Evolutionary conservation across 2,113 vertebrate genomes (phyloP).

Genomic region (Catharus fuscescens): DNA sequence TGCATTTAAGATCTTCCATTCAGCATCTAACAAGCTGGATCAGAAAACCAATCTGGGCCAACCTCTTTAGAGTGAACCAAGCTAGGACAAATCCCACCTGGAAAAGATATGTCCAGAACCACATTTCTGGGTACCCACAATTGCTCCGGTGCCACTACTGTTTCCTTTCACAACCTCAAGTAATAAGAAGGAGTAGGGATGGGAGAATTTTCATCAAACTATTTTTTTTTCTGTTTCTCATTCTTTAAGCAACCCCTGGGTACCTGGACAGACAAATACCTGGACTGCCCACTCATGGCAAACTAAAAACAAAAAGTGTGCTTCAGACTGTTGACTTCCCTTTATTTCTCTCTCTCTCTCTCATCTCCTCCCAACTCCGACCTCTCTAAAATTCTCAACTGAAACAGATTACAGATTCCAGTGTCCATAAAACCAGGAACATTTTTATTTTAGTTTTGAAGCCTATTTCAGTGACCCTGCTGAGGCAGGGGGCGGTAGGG

Average conservation of each 20-base stretch:
- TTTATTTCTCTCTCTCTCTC: background rate
- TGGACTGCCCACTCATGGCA: background rate
- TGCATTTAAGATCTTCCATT: background rate
- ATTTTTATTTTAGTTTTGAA: conserved; percentile 85
- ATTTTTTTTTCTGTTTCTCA: background rate
- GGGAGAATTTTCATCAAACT: background rate
- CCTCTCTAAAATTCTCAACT: conserved; percentile 57
- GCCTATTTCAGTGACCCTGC: conserved; percentile 74
- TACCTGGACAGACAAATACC: background rate
- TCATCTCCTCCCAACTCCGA: background rate
- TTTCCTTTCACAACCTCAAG: background rate
- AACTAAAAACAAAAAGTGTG: conserved; percentile 73
- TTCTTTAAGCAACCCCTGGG: background rate
- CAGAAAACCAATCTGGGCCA: background rate
- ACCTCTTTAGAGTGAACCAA: background rate
- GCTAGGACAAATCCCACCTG: background rate
- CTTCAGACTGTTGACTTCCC: background rate
- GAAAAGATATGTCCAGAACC: background rate
- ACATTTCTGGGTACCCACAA: background rate
- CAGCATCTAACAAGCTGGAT: background rate
- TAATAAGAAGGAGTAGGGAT: background rate
- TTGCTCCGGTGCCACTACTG: background rate
- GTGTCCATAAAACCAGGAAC: conserved; percentile 74
- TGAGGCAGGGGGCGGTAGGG: background rate
- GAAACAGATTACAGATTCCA: conserved; percentile 78